Conservation (phyloP, 2,888 invertebrate species). For the Stomorhina lunata region DNA sequence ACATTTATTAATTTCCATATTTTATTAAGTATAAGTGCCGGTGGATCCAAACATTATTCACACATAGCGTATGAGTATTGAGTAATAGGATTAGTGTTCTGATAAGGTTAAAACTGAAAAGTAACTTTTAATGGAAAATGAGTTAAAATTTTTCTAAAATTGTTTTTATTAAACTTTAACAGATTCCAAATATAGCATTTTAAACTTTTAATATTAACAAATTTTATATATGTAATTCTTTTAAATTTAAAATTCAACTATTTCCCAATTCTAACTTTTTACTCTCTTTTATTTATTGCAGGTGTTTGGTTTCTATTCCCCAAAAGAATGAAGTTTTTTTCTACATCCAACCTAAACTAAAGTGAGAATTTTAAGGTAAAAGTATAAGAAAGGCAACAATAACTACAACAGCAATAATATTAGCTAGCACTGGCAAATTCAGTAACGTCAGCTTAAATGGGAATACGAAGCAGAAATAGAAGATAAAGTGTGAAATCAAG, state of each 20-base stretch:
- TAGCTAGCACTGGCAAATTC: slow-evolving; percentile 32
- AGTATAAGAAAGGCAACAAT: slow-evolving; percentile 1
- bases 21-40: neutral
- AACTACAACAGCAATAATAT: slow-evolving; percentile 8
- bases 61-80: neutral
- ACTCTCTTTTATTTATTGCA: slow-evolving; percentile 45
- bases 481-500: slow-evolving; percentile 32
- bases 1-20: neutral
- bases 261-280: neutral
- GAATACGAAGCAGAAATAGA: slow-evolving; percentile 3
- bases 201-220: too few relatives aligned
- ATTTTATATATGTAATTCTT: neutral
- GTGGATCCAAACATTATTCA: neutral
- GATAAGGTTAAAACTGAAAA: too few relatives aligned
- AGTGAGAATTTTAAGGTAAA: slow-evolving; percentile 14
- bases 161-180: neutral
- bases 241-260: slow-evolving; percentile 6
- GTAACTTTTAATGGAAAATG: neutral
- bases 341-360: neutral
- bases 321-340: slow-evolving; percentile 35
- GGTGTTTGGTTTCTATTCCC: slow-evolving; percentile 52
- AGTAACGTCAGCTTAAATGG: slow-evolving; percentile 22
- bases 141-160: neutral
- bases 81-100: too few relatives aligned
- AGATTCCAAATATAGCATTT: too few relatives aligned